Conservation (phyloP, 2,113 vertebrate species). For the Cryptoleucopteryx plumbea region DNA sequence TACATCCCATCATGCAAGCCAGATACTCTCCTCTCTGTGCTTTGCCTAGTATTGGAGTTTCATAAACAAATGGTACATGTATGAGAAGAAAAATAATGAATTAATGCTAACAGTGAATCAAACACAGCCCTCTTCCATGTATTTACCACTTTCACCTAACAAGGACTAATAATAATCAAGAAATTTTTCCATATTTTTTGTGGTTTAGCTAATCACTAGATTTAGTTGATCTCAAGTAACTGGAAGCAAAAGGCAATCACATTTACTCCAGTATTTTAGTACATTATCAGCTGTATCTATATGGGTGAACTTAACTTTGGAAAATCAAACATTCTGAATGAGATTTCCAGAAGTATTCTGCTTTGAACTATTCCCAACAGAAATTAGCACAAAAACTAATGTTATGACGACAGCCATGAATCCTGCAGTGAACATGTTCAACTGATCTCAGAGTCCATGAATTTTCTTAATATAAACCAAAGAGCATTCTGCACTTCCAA, state of each 20-base stretch:
- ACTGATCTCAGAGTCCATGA: neutral
- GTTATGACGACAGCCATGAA: neutral
- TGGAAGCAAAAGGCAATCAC: neutral
- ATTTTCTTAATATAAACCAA: neutral
- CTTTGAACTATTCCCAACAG: neutral
- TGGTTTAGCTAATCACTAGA: neutral
- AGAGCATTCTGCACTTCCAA: neutral
- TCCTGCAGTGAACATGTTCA: neutral
- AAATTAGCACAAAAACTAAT: neutral
- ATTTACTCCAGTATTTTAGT: neutral
- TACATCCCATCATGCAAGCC: slow-evolving; percentile 54
- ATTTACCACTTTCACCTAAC: neutral
- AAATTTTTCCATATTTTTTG: neutral
- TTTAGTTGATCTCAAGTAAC: neutral
- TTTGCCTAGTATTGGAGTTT: neutral
- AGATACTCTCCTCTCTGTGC: slow-evolving; percentile 33
- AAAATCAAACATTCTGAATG: neutral
- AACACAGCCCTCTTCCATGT: neutral
- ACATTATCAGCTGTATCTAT: neutral
- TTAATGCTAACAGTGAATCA: neutral
- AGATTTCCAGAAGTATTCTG: neutral
- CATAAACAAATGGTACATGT: neutral
- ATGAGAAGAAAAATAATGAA: slow-evolving; percentile 1
- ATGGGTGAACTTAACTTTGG: neutral
- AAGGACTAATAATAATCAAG: neutral